Percentiles rank a stretch among this genome's conserved stretches.
Evolutionary conservation across 2,113 vertebrate species (phyloP).

Genomic region (Barbus barbus): DNA sequence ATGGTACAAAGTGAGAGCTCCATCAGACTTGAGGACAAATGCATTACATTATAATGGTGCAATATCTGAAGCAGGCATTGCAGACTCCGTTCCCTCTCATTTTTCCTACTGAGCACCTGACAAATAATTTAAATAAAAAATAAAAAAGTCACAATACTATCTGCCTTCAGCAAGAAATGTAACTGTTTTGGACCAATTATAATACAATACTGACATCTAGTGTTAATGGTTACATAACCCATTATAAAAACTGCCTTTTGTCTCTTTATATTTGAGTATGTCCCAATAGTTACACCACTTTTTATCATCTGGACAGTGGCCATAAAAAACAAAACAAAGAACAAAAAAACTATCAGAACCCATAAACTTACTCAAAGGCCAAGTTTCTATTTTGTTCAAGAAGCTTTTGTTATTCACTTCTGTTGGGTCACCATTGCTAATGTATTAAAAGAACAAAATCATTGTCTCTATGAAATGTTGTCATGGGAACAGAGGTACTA

Average conservation of each 20-base stretch:
- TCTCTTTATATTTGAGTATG: neutral
- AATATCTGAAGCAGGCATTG: slow-evolving; percentile 10
- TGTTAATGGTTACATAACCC: slow-evolving; percentile 3
- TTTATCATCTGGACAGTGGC: neutral
- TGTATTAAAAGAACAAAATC: neutral
- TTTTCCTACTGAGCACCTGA: neutral
- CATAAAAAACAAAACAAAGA: neutral
- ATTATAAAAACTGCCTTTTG: neutral
- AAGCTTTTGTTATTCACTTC: neutral
- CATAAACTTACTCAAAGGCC: neutral
- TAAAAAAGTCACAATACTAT: too few relatives aligned
- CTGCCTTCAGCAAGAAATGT: neutral
- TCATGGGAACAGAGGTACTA: slow-evolving; percentile 12
- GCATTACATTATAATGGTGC: neutral
- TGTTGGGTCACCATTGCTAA: neutral
- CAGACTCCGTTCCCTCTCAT: neutral
- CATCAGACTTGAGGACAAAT: neutral
- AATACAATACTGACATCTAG: slow-evolving; percentile 52
- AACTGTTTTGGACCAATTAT: neutral
- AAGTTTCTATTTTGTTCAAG: neutral
- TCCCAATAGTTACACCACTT: neutral
- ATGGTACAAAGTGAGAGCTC: neutral
- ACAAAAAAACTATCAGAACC: neutral
- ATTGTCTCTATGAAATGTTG: neutral
- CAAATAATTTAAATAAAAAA: too few relatives aligned